Base-by-base conservation (phyloP, 2,888 invertebrate species). In the Dasysyrphus albostriatus region DNA sequence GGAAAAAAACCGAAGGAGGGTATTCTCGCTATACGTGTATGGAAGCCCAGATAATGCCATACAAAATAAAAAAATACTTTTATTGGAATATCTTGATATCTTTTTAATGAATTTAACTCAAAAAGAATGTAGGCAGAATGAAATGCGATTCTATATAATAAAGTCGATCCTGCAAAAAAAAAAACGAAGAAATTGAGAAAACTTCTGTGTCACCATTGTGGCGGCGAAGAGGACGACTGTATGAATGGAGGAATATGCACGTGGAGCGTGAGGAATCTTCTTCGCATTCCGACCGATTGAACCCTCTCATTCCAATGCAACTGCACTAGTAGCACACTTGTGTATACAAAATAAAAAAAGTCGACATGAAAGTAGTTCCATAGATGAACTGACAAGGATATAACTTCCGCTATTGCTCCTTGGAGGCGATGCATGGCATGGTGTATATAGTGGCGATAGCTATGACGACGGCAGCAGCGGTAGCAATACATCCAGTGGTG, bases 361-460 rank as follows among this genome's bases (percentile, higher is more conserved):
- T 79, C 14, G 69, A 78, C 73, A 63, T 75, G n/a, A 73, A 79
- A 79, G 70, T 61, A 83, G 73, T 70, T 63, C 44, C 63, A 47
- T n/a, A 73, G 76, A 84, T 77, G 67, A 81, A 73, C 54, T 69
- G 81, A 77, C 81, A 81, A 81, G 81, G 81, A 85, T 81, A 84
- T 77, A 85, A 77, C 77, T 81, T 81, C 81, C 76, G 80, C 75
- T 67, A 84, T 80, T 80, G 80, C 81, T 81, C 69, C 80, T 69
- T 42, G 24, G 54, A 77, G 77, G 77, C 54, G 14, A 49, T 49
- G 19, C 42, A 24, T 58, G n/a, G 34, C 10, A 47, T 29, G 49
- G 49, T 9, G 49, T 19, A 10, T 10, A 7, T 39, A 12, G 51
- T 29, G 56, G 37, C 19, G 59, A 19, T 14, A 19, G 19, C 37